A percentile compares a stretch with the other conserved stretches of the same genome.
phyloP scores from a whole-genome alignment of 2,888 invertebrate species.

The Liopterus haemorrhoidalis region DNA sequence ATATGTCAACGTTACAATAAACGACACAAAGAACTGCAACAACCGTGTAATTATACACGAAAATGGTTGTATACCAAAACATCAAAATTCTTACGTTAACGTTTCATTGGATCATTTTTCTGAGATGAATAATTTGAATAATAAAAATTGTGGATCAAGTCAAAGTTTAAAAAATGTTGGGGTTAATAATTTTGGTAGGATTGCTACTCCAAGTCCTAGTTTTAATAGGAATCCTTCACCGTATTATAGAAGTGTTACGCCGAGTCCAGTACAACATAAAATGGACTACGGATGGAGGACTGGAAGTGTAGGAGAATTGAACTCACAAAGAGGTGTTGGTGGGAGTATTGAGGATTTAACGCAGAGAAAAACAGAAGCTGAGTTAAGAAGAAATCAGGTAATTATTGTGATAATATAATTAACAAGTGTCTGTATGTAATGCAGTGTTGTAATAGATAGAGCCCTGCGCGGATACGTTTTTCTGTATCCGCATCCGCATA shows the following conservation, averaged over 20 bases:
- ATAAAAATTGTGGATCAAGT: constrained; percentile 32
- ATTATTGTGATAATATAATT: constrained; percentile 19
- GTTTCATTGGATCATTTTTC: constrained; percentile 38
- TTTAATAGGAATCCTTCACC: constrained; percentile 49
- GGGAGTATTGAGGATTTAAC: constrained; percentile 35
- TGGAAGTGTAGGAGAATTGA: constrained; percentile 40
- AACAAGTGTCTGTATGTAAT: too few species aligned
- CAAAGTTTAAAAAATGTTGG: constrained; percentile 35
- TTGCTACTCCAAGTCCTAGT: constrained; percentile 48
- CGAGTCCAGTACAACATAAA: constrained; percentile 38
- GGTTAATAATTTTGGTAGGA: constrained; percentile 38
- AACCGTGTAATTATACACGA: constrained; percentile 42
- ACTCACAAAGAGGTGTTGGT: constrained; percentile 32
- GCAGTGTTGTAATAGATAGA: too few species aligned
- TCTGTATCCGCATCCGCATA: too few species aligned
- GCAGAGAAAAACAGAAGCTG: constrained; percentile 42
- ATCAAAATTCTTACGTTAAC: constrained; percentile 36
- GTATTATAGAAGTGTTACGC: constrained; percentile 40
- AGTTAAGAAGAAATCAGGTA: constrained; percentile 50
- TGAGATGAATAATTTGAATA: constrained; percentile 41
- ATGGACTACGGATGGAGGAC: constrained; percentile 39
- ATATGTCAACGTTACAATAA: constrained; percentile 44
- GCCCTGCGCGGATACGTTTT: too few species aligned
- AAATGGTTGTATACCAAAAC: constrained; percentile 42
- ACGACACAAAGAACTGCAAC: constrained; percentile 41